Percentiles rank a stretch among this genome's conserved stretches.
phyloP scores from a whole-genome alignment of 2,113 vertebrate species.

The Vombatus ursinus region DNA sequence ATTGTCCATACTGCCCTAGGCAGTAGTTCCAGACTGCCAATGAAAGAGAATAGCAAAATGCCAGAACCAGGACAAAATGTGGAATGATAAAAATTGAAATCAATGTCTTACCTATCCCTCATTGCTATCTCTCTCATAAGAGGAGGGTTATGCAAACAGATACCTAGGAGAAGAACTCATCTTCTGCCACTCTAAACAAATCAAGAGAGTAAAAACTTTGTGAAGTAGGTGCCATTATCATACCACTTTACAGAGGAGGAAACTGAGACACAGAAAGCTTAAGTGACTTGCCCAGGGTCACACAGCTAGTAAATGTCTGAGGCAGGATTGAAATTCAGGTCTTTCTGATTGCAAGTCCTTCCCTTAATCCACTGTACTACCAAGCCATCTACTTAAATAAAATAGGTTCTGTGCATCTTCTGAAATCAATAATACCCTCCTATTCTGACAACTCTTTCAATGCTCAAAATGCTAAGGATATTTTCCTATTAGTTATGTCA shows the following conservation, averaged over 20 bases:
- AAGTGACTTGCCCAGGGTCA: not conserved
- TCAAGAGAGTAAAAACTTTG: not conserved
- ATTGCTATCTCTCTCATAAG: no score
- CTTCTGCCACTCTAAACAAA: not conserved
- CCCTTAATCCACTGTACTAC: not conserved
- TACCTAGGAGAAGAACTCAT: no score
- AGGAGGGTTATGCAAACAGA: no score
- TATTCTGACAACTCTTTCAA: not conserved
- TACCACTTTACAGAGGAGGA: not conserved
- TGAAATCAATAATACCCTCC: not conserved
- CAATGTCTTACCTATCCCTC: slow-evolving; percentile 5
- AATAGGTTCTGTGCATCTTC: not conserved
- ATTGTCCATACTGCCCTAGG: slow-evolving; percentile 1
- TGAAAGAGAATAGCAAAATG: not conserved
- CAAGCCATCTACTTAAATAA: not conserved
- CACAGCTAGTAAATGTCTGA: slow-evolving; percentile 23
- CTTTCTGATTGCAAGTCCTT: not conserved
- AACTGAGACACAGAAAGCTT: not conserved
- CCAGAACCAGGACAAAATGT: slow-evolving; percentile 16
- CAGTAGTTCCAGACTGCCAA: slow-evolving; percentile 12
- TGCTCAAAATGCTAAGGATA: not conserved
- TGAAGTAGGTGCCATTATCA: not conserved
- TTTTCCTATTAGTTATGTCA: not conserved
- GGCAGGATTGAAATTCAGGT: not conserved
- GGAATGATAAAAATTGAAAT: not conserved